A percentile compares a stretch with the other conserved stretches of the same genome.
Conservation (phyloP, 2,888 invertebrate species). For the Archips crataeganus region DNA sequence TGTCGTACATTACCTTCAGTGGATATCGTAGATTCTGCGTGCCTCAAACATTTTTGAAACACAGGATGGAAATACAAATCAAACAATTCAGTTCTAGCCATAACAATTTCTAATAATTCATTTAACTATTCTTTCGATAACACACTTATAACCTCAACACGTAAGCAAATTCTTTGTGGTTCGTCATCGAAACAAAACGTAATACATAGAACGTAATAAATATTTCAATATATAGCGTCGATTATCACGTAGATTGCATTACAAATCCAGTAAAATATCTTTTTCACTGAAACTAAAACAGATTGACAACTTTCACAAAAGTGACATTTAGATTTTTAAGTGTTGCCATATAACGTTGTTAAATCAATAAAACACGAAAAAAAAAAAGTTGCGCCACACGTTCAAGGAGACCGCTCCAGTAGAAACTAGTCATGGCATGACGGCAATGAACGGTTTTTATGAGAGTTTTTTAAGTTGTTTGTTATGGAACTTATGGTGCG, state of each 20-base stretch:
- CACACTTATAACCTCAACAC: constrained; percentile 75
- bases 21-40: constrained; percentile 73
- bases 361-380: constrained; percentile 26
- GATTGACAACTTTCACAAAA: constrained; percentile 74
- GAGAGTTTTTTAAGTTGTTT: too few relatives aligned
- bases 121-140: constrained; percentile 65
- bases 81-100: constrained; percentile 83
- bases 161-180: constrained; percentile 59
- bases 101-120: constrained; percentile 65
- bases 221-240: constrained; percentile 23
- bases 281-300: constrained; percentile 59
- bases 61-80: constrained; percentile 84
- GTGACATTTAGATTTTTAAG: constrained; percentile 54
- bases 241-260: constrained; percentile 34
- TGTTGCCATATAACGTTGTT: constrained; percentile 55
- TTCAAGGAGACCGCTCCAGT: constrained; percentile 2
- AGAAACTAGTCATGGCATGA: neutral
- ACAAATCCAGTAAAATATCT: constrained; percentile 51
- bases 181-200: constrained; percentile 44
- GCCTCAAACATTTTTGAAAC: constrained; percentile 84
- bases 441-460: neutral
- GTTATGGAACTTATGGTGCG: too few relatives aligned
- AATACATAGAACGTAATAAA: constrained; percentile 22
- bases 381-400: neutral
- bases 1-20: constrained; percentile 68